Conservation (phyloP, 2,888 invertebrate species). For the Volucella zonaria region DNA sequence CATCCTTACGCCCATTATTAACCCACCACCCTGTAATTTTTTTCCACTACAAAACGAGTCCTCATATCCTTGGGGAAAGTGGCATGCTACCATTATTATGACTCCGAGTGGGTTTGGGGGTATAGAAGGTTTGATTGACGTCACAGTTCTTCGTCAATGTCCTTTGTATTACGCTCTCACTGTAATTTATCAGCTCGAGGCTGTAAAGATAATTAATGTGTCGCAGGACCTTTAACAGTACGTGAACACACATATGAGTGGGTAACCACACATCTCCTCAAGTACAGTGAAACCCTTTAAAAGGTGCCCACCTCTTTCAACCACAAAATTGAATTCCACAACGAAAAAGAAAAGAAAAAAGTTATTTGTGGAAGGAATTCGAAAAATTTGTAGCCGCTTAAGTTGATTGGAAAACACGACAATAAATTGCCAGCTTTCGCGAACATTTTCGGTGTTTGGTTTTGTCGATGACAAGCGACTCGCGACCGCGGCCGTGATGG, state of each 20-base stretch:
- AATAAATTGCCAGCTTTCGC: slow-evolving; percentile 33
- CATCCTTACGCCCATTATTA: too few species aligned
- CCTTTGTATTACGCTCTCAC: slow-evolving; percentile 20
- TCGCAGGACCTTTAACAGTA: neutral
- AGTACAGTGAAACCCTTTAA: neutral
- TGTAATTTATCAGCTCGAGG: slow-evolving; percentile 46
- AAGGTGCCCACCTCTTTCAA: neutral
- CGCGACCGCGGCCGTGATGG: neutral
- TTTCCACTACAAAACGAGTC: slow-evolving; percentile 30
- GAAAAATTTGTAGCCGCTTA: slow-evolving; percentile 21
- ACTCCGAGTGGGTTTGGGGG: neutral
- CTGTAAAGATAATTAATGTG: slow-evolving; percentile 41
- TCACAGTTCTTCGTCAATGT: slow-evolving; percentile 63
- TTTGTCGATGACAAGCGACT: slow-evolving; percentile 50
- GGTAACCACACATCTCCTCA: neutral
- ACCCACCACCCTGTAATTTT: neutral
- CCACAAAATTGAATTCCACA: slow-evolving; percentile 7
- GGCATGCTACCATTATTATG: neutral
- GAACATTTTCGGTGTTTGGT: slow-evolving; percentile 33
- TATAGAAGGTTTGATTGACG: slow-evolving; percentile 57
- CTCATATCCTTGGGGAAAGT: slow-evolving; percentile 16
- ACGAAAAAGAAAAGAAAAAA: slow-evolving; percentile 1
- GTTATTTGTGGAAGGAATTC: neutral
- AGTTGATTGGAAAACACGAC: slow-evolving; percentile 47
- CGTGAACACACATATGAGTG: neutral